These are phyloP conservation scores for Coracopsis vasa DNA, from an alignment of 2,113 vertebrate species.

Conservation along the genomic window DNA sequence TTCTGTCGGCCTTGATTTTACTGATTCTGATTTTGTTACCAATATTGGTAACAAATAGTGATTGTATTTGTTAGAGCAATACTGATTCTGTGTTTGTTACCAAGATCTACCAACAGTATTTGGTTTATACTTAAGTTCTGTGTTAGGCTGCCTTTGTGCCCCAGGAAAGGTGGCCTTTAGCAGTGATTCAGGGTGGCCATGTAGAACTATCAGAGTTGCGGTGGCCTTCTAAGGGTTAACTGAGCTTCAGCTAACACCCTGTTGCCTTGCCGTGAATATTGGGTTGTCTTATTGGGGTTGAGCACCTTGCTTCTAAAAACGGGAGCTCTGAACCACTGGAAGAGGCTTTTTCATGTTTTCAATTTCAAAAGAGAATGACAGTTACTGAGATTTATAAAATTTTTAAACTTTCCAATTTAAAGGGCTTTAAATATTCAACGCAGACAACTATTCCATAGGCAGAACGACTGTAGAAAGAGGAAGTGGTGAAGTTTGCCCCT, in stretches of 20 bases:
- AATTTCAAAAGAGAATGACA: constrained; percentile 30
- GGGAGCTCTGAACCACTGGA: not conserved
- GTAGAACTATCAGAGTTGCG: not conserved
- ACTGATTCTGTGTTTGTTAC: not conserved
- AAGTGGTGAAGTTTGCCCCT: not conserved
- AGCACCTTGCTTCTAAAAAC: not conserved
- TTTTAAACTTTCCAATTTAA: constrained; percentile 55
- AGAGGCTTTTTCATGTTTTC: constrained; percentile 11
- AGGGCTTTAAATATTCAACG: constrained; percentile 45
- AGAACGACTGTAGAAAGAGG: not conserved
- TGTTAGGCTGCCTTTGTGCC: not conserved
- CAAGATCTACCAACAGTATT: not conserved
- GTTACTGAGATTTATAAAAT: constrained; percentile 30
- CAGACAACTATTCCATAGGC: not conserved
- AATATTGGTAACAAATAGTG: not conserved
- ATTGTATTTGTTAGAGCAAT: not conserved
- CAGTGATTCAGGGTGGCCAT: not conserved
- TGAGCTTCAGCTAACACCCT: not conserved
- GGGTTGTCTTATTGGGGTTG: not conserved
- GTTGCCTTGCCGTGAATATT: not conserved
- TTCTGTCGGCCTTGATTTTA: not conserved
- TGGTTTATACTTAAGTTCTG: not conserved
- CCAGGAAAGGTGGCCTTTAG: not conserved
- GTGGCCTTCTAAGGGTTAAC: not conserved
- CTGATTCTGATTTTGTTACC: not conserved